phyloP scores from a whole-genome alignment of 2,113 vertebrate genomes.

The Echinops telfairi region DNA sequence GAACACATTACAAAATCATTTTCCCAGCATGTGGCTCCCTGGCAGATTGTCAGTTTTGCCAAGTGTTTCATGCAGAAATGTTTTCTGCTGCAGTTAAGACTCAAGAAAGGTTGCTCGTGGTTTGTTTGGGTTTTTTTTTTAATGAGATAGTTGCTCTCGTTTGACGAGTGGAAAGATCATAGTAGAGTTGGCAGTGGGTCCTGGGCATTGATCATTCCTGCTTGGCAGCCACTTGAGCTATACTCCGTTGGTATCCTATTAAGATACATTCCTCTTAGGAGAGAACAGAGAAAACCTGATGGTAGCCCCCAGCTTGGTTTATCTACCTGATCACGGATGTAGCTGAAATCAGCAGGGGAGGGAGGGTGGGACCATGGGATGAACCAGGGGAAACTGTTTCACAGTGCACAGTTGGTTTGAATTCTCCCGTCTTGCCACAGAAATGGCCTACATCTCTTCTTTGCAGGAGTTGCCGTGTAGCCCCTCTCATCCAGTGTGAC shows the following conservation, averaged over 20 bases:
- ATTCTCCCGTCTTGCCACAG: conserved; percentile 52
- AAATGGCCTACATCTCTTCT: conserved; percentile 60
- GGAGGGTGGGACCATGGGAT: neutral
- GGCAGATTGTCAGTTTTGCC: conserved; percentile 18
- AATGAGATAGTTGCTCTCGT: conserved; percentile 28
- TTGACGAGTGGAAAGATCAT: conserved; percentile 19
- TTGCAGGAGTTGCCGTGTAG: conserved; percentile 96
- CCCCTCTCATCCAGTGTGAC: conserved; percentile 98
- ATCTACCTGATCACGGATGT: conserved; percentile 31
- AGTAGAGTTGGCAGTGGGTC: neutral
- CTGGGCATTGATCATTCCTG: conserved; percentile 49
- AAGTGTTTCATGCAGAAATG: neutral
- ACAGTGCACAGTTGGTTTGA: conserved; percentile 4
- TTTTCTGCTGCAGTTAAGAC: conserved; percentile 16
- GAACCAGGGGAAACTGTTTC: neutral
- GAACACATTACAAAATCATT: conserved; percentile 13
- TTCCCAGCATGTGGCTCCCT: neutral
- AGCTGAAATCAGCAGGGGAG: neutral
- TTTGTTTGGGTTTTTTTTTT: conserved; percentile 20
- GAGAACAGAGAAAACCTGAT: conserved; percentile 21
- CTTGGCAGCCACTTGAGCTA: conserved; percentile 48
- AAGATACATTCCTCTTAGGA: conserved; percentile 55
- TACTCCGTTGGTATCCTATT: conserved; percentile 38
- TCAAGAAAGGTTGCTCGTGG: conserved; percentile 26
- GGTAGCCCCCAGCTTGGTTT: neutral